Evolutionary conservation across 92 coral and sea anemone species (phyloP), one percentile per base, ranked within the genome.

Genomic region (Actinernus sp.): DNA sequence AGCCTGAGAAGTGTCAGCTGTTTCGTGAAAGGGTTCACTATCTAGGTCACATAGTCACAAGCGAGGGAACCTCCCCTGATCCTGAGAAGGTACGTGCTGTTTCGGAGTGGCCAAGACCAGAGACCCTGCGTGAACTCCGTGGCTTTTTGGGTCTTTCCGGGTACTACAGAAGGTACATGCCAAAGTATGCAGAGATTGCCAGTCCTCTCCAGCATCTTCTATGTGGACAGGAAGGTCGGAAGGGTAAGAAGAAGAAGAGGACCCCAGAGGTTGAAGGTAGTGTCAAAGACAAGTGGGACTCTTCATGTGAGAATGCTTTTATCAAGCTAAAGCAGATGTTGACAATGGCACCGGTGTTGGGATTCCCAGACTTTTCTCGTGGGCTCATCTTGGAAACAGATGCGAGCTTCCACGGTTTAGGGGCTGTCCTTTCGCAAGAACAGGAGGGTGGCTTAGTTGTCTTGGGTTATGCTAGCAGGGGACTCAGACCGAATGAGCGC

Each of bases 331-430:
- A 83, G 56, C 25, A 52, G 54, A 49, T 39, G 59, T 18, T 78
- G 57, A 79, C 86, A 0, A 57, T 46, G 16, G 78, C 92, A 4
- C 92, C 92, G 43, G 74, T 85, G 26, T 49, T 85, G 33, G 88
- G 87, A 18, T 85, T 34, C 59, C 92, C 78, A 38, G 78, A 80
- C 63, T 73, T 81, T 40, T 44, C 81, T 1, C 46, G 48, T 16
- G 66, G 40, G 10, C 72, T 79, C 38, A 85, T 52, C 31, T 21
- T 81, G 27, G 86, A 78, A 46, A 84, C 86, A 14, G 89, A 67
- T 23, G 73, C 78, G 5, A 69, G 86, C 39, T 71, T 60, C 18
- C 49, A 39, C 33, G 50, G 74, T 30, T 32, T 51, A 22, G 74
- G 63, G 9, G 74, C 74, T 18, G 74, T 66, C 17, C 33, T 70